Base-by-base conservation (phyloP, 2,113 vertebrate genomes). In the Spermophilus dauricus region DNA sequence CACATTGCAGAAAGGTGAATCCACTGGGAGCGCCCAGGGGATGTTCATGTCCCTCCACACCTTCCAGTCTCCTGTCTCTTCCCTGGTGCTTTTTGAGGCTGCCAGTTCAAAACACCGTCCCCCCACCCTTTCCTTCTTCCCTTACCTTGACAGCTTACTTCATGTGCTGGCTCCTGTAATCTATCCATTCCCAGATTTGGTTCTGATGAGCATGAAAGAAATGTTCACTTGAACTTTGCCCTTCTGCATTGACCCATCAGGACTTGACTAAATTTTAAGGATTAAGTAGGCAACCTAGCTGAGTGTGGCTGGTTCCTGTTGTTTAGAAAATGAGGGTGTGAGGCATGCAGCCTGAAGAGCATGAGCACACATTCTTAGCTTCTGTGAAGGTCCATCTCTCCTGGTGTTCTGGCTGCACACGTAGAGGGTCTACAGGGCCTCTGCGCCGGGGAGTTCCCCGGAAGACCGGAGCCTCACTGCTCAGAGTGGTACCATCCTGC, bases 391-490 rank as follows among this genome's bases (percentile, higher is more conserved):
- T 34, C 92, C 39, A 4, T 83, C 72, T 88, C 88, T 84, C 69
- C 24, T 65, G 95, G 81, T 95, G 48, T 90, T 95, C 88, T 73
- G 89, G 70, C 82, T 51, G 73, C 86, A 92, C 73, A 58, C 17
- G 42, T 34, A 20, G 63, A 73, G 61, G 53, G 56, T 53, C 91
- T 82, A 63, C 13, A 72, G 51, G 42, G 73, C 34, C 82, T 85
- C 88, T 48, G 67, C 75, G 72, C n/a, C 30, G 42, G 84, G 61
- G 51, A 86, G 48, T 94, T 88, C 72, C 72, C 86, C 91, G 45
- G 75, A 61, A 96, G 86, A 67, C 34, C 37, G 1, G 18, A 89
- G 56, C 56, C 17, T 17, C 10, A n/a, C 82, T 85, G 78, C 1
- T 48, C 3, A 81, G 78, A n/a, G 61, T 39, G 58, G 78, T 10